Conservation (phyloP, 2,113 vertebrate genomes). For the Canis aureus region DNA sequence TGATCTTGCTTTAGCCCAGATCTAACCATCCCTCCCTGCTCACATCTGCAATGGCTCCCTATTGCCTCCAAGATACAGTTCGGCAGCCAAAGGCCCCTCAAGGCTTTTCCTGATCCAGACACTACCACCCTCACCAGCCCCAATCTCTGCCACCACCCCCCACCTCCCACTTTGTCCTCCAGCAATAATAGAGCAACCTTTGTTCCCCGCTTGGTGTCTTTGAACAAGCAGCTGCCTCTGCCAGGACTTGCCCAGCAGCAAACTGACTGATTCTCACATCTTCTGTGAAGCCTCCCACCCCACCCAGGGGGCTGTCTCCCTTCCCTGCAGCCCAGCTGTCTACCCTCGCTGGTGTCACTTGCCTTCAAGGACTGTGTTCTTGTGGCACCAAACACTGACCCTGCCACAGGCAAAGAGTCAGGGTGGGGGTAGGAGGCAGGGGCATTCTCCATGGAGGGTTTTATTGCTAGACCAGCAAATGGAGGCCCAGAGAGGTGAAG, state of each 20-base stretch:
- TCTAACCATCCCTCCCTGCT: background rate
- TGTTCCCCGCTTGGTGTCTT: constrained; percentile 74
- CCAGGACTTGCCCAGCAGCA: constrained; percentile 67
- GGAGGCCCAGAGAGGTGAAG: background rate
- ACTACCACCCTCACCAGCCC: background rate
- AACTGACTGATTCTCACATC: constrained; percentile 39
- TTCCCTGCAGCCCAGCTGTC: background rate
- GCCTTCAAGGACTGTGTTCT: background rate
- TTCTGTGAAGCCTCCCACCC: background rate
- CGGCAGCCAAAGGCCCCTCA: background rate
- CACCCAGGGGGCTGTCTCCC: background rate
- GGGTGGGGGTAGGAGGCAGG: background rate
- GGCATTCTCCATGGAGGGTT: background rate
- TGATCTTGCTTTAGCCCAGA: background rate
- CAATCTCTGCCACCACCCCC: background rate
- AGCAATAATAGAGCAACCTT: constrained; percentile 67
- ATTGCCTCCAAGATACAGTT: background rate
- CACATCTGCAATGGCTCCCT: background rate
- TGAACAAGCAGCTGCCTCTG: constrained; percentile 77
- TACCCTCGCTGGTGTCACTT: background rate
- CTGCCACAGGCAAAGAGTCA: background rate
- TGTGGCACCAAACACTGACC: background rate
- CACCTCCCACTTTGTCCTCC: constrained; percentile 47
- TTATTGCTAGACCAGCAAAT: constrained; percentile 22
- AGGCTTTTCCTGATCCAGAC: background rate